Conservation (phyloP, 2,113 vertebrate species). For the Ciconia maguari region DNA sequence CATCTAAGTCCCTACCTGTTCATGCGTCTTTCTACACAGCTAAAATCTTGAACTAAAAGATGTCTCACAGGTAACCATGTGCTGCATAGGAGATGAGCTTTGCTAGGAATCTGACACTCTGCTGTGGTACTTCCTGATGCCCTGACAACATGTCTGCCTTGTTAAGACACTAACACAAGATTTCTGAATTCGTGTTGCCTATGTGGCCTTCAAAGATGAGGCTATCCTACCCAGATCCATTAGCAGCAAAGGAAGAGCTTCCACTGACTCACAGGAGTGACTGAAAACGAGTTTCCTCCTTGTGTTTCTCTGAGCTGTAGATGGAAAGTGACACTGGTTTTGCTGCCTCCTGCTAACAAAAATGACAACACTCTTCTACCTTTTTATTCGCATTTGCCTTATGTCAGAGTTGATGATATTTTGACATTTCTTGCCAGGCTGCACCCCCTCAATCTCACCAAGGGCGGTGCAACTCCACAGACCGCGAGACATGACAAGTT, state of each 20-base stretch:
- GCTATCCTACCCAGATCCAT: too few species aligned
- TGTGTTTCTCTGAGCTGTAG: neutral
- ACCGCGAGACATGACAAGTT: accelerated
- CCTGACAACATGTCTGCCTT: neutral
- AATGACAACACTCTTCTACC: neutral
- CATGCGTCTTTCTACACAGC: neutral
- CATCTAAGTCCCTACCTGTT: neutral
- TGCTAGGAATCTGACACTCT: neutral
- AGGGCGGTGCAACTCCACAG: neutral
- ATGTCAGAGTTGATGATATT: neutral
- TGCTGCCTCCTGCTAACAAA: neutral
- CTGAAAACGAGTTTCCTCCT: neutral
- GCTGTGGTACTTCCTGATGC: neutral
- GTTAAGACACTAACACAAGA: too few species aligned
- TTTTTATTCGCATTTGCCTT: neutral
- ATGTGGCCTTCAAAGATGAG: neutral
- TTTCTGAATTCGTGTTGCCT: accelerated
- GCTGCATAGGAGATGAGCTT: neutral
- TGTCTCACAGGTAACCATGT: neutral
- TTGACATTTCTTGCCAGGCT: neutral
- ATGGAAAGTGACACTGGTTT: neutral
- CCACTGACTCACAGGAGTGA: neutral
- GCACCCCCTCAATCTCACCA: neutral
- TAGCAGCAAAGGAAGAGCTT: neutral
- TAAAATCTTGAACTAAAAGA: neutral